Evolutionary conservation across 2,888 invertebrate species (phyloP), one percentile per base, ranked within the genome.

Genomic region (Dasypogon diadema): DNA sequence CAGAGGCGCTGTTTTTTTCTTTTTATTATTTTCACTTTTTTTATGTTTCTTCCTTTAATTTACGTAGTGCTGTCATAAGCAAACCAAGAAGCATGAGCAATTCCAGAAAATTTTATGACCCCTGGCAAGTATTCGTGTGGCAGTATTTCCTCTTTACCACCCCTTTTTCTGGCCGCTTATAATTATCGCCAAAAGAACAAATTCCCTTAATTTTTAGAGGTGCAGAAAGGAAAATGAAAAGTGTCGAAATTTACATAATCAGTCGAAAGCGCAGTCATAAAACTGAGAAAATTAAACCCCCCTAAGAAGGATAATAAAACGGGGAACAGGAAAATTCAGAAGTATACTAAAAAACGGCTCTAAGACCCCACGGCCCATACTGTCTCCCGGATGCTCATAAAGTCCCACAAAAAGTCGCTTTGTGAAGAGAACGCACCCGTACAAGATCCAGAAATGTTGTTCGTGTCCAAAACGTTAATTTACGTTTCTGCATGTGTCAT

Each of bases 381-480:
- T 10, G 18, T 30, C 26, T 37, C 21, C 10, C 16, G 18, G 30
- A 37, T 18, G 34, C 37, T 37, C 60, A 60, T 60, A 60, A 60
- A 60, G 37, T 37, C 4, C 51, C 60, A 1, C 18, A 18, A 60
- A 60, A 18, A 42, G 10, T 18, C 10, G 18, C 12, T 21, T 12
- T 21, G 5, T 14, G 34, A 34, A 51, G 14, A 60, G 12, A 18
- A 10, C 21, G 21, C 37, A 60, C 10, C 18, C 34, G n/a, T 8
- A 34, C 10, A 42, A 42, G 42, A 18, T 30, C 21, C 37, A 21
- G 37, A 60, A 60, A 60, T 60, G 60, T 18, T 34, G 16, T 60
- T 60, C 60, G 60, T 60, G 60, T 60, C 37, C 60, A 60, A 60
- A 60, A 60, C 60, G 37, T 60, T 37, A 60, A 60, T 60, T 60